phyloP scores from a whole-genome alignment of 1,140 invertebrate genomes.

The Drosophila sp. region DNA sequence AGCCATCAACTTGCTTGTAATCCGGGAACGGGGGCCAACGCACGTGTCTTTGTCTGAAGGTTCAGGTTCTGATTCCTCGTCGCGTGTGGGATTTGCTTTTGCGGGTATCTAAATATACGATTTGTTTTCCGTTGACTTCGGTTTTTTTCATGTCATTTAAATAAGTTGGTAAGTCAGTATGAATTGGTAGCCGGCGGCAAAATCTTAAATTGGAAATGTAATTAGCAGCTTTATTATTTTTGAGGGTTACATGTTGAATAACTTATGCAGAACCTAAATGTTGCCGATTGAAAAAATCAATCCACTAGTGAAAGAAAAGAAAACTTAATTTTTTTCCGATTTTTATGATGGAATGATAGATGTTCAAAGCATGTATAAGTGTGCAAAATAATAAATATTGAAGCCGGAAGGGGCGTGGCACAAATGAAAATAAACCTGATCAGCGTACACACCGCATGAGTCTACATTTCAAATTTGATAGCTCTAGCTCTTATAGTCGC shows the following conservation, averaged over 20 bases:
- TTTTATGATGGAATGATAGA: too few species aligned
- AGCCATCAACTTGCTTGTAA: constrained; percentile 62
- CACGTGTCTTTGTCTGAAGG: constrained; percentile 59
- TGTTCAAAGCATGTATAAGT: too few species aligned
- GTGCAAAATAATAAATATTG: too few species aligned
- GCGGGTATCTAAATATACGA: constrained; percentile 39
- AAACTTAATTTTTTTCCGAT: too few species aligned
- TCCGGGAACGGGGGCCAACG: constrained; percentile 43
- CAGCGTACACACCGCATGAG: too few species aligned
- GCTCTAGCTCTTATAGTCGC: too few species aligned
- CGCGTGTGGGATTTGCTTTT: constrained; percentile 43
- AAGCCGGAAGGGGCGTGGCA: too few species aligned
- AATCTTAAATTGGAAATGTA: background rate
- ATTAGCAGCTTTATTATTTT: background rate
- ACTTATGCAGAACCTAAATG: too few species aligned
- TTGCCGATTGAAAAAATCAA: too few species aligned
- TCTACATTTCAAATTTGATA: too few species aligned
- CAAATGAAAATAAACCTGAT: too few species aligned
- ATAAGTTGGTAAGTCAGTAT: constrained; percentile 63
- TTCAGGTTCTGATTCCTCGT: constrained; percentile 20
- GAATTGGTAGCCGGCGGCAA: constrained; percentile 55
- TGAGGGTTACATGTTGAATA: background rate
- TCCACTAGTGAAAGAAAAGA: too few species aligned
- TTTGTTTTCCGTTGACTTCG: constrained; percentile 14
- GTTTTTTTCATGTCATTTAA: constrained; percentile 49